Base-by-base conservation (phyloP, 2,888 invertebrate genomes). In the Micoletzkya japonica region DNA sequence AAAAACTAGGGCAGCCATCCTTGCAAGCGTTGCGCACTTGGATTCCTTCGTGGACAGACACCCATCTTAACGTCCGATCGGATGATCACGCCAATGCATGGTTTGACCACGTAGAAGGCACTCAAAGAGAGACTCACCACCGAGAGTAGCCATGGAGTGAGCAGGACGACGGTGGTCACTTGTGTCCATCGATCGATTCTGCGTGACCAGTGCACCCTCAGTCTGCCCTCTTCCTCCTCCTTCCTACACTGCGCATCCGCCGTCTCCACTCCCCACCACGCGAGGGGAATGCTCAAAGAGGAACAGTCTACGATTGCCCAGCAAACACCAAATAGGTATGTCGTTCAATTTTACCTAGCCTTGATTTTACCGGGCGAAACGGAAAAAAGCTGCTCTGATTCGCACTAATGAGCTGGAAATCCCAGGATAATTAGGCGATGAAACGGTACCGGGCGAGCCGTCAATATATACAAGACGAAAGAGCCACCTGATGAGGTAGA, bases 221-320 rank as follows among this genome's bases (percentile, higher is more conserved):
- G 1, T 32, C 63, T 50, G 24, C 63, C 44, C 32, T 63, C 63
- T 63, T 50, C 32, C 32, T 63, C 63, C 32, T 63, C 63, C n/a
- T 50, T 34, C 24, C 52, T 24, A 28, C 54, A 52, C 6, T 37
- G 17, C 7, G 64, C 54, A 26, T 66, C 64, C 7, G 64, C 54
- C 10, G 64, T 44, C 37, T 66, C 54, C 20, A 54, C 37, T 2
- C 64, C 64, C 64, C 52, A 66, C 64, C 64, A 66, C 54, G 64
- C 52, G 20, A 66, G 54, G 37, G 50, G 20, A 50, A 66, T 66
- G 28, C 64, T 66, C 17, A 20, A 54, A 34, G 10, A 24, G n/a
- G 3, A 4, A 44, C 44, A 44, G 10, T 44, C n/a, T n/a, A n/a
- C n/a, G n/a, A n/a, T n/a, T n/a, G n/a, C n/a, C n/a, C n/a, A n/a